phyloP scores from a whole-genome alignment of 2,113 vertebrate species.

The Spea multiplicata region DNA sequence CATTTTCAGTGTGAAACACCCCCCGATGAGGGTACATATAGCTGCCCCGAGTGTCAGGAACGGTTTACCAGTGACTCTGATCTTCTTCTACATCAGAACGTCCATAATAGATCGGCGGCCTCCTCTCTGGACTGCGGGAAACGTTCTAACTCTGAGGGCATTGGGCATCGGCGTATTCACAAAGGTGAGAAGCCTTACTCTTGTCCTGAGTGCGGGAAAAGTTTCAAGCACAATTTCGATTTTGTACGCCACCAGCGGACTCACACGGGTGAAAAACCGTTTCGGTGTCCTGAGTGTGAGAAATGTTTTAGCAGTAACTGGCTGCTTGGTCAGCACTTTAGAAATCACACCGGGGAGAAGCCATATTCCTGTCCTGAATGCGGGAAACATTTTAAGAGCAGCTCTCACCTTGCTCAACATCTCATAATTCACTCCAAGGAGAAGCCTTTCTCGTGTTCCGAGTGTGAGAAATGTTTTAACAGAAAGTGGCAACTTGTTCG shows the following conservation, averaged over 20 bases:
- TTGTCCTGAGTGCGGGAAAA: background rate
- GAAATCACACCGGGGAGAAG: background rate
- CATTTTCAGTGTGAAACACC: no score
- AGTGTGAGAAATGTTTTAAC: background rate
- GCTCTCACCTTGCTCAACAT: background rate
- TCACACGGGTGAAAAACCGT: slow-evolving; percentile 77
- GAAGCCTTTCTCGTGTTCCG: background rate
- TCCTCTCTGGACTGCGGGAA: no score
- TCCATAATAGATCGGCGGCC: no score
- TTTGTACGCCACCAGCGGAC: slow-evolving; percentile 77
- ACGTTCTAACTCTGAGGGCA: no score
- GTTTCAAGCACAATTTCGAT: no score
- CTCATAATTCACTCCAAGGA: background rate
- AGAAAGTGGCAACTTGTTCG: no score
- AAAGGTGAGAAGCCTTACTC: slow-evolving; percentile 1
- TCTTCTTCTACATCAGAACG: no score
- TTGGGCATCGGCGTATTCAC: no score
- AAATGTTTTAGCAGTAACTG: background rate
- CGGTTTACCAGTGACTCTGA: no score
- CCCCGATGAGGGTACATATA: no score
- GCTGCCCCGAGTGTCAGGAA: no score
- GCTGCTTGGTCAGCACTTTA: background rate
- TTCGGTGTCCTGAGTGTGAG: background rate
- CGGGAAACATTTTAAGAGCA: background rate
- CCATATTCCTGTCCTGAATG: background rate